These are phyloP conservation scores for Haliaeetus leucogaster DNA, from an alignment of 2,113 vertebrate genomes.

Conservation along the genomic window DNA sequence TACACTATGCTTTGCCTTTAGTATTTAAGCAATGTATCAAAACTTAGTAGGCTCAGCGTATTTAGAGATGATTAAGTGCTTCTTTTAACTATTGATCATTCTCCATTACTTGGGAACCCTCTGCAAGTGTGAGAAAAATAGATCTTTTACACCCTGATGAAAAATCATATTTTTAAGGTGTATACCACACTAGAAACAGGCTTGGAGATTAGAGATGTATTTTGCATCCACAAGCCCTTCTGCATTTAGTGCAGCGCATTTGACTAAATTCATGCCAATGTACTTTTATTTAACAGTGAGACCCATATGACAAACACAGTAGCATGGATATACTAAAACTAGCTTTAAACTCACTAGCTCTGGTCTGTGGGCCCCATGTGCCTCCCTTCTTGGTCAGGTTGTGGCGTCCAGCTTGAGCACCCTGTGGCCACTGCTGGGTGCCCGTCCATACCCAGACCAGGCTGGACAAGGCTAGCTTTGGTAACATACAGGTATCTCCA, in stretches of 20 bases:
- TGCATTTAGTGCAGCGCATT: neutral
- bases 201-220: neutral
- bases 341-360: neutral
- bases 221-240: neutral
- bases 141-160: neutral
- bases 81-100: neutral
- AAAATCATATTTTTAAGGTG: neutral
- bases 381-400: neutral
- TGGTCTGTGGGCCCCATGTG: neutral
- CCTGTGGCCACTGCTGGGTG: neutral
- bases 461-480: neutral
- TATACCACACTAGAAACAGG: neutral
- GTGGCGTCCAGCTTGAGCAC: neutral
- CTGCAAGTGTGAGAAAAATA: neutral
- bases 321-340: neutral
- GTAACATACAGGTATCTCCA: neutral
- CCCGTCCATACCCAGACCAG: neutral
- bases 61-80: neutral
- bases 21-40: neutral
- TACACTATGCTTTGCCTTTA: neutral
- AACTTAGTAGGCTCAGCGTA: neutral
- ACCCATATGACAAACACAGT: neutral
- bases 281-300: neutral
- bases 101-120: neutral
- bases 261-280: neutral